Percentiles rank a stretch among this genome's conserved stretches.
phyloP scores from a whole-genome alignment of 2,113 vertebrate species.

The Candoia aspera region DNA sequence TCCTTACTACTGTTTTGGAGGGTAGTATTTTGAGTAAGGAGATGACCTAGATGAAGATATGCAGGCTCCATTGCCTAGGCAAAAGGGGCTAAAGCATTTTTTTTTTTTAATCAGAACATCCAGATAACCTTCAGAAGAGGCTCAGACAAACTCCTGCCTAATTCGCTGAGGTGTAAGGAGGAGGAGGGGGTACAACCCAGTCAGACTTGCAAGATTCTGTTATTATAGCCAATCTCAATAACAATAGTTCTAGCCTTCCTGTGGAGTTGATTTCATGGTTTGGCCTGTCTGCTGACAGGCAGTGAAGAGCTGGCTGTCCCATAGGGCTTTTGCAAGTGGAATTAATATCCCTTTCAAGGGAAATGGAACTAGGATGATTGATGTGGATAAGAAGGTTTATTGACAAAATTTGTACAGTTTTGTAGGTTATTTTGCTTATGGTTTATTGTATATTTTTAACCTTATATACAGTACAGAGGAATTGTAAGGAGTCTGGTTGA shows the following conservation, averaged over 20 bases:
- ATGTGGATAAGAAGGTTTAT: too few species aligned
- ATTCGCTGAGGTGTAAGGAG: not conserved
- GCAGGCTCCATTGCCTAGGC: not conserved
- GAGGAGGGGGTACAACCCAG: not conserved
- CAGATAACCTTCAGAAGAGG: not conserved
- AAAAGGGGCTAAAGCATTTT: not conserved
- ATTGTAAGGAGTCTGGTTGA: too few species aligned
- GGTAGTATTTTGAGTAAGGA: not conserved
- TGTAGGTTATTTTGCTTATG: too few species aligned
- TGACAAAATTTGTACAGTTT: too few species aligned
- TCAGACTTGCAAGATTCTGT: not conserved
- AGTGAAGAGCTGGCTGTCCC: not conserved
- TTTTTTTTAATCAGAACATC: not conserved
- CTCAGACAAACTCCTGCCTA: not conserved
- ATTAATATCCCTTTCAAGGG: not conserved
- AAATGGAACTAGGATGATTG: not conserved
- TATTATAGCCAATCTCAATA: not conserved
- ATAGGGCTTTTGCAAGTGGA: not conserved
- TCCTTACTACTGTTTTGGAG: not conserved
- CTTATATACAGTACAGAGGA: too few species aligned
- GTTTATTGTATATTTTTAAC: too few species aligned
- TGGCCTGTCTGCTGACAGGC: not conserved
- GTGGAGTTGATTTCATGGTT: not conserved
- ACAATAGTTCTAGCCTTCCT: not conserved
- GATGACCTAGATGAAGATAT: not conserved